Conservation (phyloP, 1,140 invertebrate species). For the Drosophila oshimai region DNA sequence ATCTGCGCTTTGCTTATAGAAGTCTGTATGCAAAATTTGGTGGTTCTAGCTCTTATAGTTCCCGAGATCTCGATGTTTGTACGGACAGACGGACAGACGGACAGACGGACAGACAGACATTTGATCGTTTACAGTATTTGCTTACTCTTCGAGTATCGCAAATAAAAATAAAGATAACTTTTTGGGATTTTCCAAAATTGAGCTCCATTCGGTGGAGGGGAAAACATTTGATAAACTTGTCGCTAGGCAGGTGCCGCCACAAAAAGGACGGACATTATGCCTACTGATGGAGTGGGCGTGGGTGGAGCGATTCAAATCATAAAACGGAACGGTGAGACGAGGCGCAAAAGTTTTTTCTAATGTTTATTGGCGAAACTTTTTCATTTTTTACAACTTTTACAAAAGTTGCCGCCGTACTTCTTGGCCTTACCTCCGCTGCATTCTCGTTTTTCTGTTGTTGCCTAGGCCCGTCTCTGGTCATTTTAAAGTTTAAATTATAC, state of each 20-base stretch:
- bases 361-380: constrained; percentile 81
- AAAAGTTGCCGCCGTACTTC: constrained; percentile 52
- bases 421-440: not conserved
- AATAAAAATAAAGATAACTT: constrained; percentile 45
- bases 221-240: constrained; percentile 60
- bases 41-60: too few relatives aligned
- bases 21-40: too few relatives aligned
- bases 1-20: too few relatives aligned
- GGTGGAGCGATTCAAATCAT: constrained; percentile 44
- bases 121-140: too few relatives aligned
- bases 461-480: constrained; percentile 60
- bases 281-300: constrained; percentile 4
- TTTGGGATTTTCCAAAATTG: constrained; percentile 43
- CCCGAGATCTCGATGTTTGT: too few relatives aligned
- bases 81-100: too few relatives aligned
- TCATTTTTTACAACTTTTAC: constrained; percentile 69
- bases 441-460: constrained; percentile 7
- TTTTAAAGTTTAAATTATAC: constrained; percentile 76
- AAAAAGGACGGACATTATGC: constrained; percentile 28
- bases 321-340: constrained; percentile 60
- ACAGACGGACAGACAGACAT: too few relatives aligned
- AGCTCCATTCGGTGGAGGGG: constrained; percentile 44
- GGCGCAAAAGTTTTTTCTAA: constrained; percentile 71
- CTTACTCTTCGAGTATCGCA: too few relatives aligned
- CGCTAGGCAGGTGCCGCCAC: constrained; percentile 51